These are phyloP conservation scores for Helicoverpa armigera DNA, from an alignment of 1,140 invertebrate genomes.

Conservation along the genomic window DNA sequence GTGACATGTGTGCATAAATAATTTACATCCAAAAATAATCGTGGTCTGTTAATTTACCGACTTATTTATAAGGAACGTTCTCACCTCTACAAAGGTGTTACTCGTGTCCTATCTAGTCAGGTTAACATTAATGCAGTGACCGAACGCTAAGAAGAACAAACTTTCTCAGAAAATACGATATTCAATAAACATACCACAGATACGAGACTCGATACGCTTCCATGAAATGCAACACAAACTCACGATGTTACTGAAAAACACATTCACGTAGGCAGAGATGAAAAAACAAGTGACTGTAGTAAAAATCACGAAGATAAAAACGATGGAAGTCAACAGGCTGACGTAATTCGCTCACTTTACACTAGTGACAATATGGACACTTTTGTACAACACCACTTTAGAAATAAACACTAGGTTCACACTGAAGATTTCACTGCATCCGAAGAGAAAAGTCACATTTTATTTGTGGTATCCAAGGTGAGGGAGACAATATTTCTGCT, in stretches of 20 bases:
- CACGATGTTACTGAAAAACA: not conserved
- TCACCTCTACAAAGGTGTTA: constrained; percentile 24
- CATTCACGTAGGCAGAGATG: not conserved
- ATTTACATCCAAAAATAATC: not conserved
- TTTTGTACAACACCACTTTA: constrained; percentile 48
- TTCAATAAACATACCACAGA: constrained; percentile 19
- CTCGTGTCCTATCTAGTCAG: not conserved
- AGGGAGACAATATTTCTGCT: constrained; percentile 47
- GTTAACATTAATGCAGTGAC: not conserved
- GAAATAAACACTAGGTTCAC: constrained; percentile 53
- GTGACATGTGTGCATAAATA: not conserved
- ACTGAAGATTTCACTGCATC: constrained; percentile 43
- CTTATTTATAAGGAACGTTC: constrained; percentile 1
- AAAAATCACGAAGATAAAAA: constrained; percentile 14
- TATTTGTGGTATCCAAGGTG: constrained; percentile 52
- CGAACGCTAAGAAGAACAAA: not conserved
- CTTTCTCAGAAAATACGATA: not conserved
- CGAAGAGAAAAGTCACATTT: constrained; percentile 43
- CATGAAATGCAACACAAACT: constrained; percentile 11
- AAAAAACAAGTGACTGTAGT: not conserved
- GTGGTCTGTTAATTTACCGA: not conserved
- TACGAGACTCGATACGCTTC: not conserved
- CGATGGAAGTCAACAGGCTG: constrained; percentile 6
- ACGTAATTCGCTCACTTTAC: constrained; percentile 23
- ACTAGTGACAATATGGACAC: constrained; percentile 41